These are phyloP conservation scores for Apamea monoglypha DNA, from an alignment of 2,888 invertebrate genomes.

Conservation along the genomic window DNA sequence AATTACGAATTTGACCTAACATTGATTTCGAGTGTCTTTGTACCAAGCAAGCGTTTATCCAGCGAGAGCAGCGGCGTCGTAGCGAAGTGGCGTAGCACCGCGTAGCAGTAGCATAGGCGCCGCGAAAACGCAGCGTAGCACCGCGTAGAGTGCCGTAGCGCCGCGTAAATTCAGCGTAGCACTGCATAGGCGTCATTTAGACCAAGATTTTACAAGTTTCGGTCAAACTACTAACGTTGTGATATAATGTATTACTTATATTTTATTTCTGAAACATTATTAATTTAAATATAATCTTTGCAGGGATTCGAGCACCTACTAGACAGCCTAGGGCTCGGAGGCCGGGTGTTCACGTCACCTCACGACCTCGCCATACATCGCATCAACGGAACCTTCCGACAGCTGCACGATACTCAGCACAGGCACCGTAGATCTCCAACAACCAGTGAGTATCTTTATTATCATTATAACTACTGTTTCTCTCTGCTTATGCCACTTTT, in stretches of 20 bases:
- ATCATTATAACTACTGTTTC: not conserved
- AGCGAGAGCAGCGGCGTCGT: not conserved
- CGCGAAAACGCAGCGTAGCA: not conserved
- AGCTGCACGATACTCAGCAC: constrained; percentile 88
- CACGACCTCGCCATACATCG: constrained; percentile 89
- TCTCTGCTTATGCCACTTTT: not conserved
- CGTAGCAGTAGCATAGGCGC: constrained; percentile 6
- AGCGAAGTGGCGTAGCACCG: constrained; percentile 5
- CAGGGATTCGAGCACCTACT: constrained; percentile 93
- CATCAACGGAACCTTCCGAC: constrained; percentile 88
- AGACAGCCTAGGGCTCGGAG: constrained; percentile 92
- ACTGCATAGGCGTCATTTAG: not conserved
- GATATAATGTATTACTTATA: no score
- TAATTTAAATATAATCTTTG: constrained; percentile 51
- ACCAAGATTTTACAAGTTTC: not conserved
- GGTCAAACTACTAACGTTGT: not conserved
- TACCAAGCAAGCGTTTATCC: not conserved
- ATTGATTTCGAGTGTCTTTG: not conserved
- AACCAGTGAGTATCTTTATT: constrained; percentile 53
- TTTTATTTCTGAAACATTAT: not conserved
- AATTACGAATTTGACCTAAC: not conserved
- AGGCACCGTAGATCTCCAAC: constrained; percentile 84
- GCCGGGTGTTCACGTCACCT: constrained; percentile 90
- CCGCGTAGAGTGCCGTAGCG: not conserved
- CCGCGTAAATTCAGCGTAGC: not conserved